These are phyloP conservation scores for Clunio marinus DNA, from an alignment of 2,888 invertebrate genomes.

Conservation along the genomic window DNA sequence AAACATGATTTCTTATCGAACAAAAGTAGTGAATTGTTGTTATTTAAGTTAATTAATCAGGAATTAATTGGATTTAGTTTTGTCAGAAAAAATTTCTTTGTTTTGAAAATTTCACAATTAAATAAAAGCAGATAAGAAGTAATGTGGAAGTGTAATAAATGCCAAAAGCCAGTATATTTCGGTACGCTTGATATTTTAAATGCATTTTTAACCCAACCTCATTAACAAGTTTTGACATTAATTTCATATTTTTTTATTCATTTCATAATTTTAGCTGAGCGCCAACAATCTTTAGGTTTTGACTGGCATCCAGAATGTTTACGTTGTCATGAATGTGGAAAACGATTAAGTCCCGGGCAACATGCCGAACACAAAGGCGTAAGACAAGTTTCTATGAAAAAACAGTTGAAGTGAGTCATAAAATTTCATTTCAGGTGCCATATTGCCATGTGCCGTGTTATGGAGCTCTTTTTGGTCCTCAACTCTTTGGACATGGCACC, in stretches of 20 bases:
- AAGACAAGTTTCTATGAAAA: background rate
- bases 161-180: slow-evolving; percentile 75
- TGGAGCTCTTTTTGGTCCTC: slow-evolving; percentile 75
- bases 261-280: slow-evolving; percentile 61
- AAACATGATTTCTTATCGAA: slow-evolving; percentile 25
- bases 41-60: slow-evolving; percentile 34
- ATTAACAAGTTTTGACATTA: too few species aligned
- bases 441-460: slow-evolving; percentile 84
- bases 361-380: slow-evolving; percentile 60
- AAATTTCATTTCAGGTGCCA: slow-evolving; percentile 58
- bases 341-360: slow-evolving; percentile 74
- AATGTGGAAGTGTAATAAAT: slow-evolving; percentile 81
- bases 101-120: slow-evolving; percentile 43
- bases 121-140: slow-evolving; percentile 38
- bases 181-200: slow-evolving; percentile 53
- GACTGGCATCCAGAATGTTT: slow-evolving; percentile 84
- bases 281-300: slow-evolving; percentile 79
- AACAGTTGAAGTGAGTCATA: background rate
- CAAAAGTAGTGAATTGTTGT: slow-evolving; percentile 29
- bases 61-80: background rate
- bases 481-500: slow-evolving; percentile 77
- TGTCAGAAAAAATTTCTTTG: slow-evolving; percentile 42
- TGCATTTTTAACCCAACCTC: background rate
- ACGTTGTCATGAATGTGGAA: slow-evolving; percentile 76
- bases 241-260: background rate